A percentile compares a stretch with the other conserved stretches of the same genome.
Conservation (phyloP, 2,797 vertebrate species). For the Acanthurus lineatus region DNA sequence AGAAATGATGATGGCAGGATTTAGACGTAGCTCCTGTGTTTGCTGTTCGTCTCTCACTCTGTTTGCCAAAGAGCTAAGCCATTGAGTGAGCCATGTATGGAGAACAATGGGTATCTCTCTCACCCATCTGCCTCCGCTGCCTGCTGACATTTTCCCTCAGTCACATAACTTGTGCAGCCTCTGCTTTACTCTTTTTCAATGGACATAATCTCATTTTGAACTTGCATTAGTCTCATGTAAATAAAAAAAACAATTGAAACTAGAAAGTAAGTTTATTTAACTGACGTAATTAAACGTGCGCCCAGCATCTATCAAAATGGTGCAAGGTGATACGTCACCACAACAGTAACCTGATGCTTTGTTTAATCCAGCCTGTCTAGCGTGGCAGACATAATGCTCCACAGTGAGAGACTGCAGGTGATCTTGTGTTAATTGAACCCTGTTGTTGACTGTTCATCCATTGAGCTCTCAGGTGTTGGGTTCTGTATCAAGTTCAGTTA, state of each 20-base stretch:
- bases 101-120: conserved; percentile 54
- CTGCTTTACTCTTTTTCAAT: neutral
- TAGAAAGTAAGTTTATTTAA: conserved; percentile 18
- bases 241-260: neutral
- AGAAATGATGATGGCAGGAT: conserved; percentile 34
- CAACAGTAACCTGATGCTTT: conserved; percentile 59
- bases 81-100: conserved; percentile 39
- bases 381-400: conserved; percentile 40
- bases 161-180: neutral
- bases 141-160: conserved; percentile 34
- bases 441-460: conserved; percentile 56
- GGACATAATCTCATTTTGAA: neutral
- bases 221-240: neutral
- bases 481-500: conserved; percentile 76
- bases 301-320: conserved; percentile 28
- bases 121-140: conserved; percentile 40
- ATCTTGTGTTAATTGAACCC: conserved; percentile 73
- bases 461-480: conserved; percentile 66
- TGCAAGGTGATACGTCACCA: conserved; percentile 37
- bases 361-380: conserved; percentile 52
- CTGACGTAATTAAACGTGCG: conserved; percentile 3
- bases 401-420: conserved; percentile 48
- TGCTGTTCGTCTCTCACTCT: conserved; percentile 52
- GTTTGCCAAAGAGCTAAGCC: conserved; percentile 60
- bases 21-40: conserved; percentile 49